Evolutionary conservation across 2,113 vertebrate species (phyloP).

Genomic region (Electrona antarctica): DNA sequence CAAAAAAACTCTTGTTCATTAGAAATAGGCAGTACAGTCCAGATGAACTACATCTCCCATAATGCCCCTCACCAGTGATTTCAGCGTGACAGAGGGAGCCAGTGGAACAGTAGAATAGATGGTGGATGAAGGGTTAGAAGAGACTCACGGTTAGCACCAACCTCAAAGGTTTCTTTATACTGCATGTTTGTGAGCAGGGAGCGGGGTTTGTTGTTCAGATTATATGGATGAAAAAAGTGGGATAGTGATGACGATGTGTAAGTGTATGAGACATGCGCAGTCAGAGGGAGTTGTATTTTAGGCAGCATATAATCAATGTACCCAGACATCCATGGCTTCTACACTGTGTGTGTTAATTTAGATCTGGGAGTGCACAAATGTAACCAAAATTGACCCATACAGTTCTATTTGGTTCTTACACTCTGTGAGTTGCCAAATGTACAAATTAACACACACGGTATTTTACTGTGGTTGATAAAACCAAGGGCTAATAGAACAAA

Average conservation of each 20-base stretch:
- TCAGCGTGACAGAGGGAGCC: slow-evolving; percentile 15
- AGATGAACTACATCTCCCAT: slow-evolving; percentile 12
- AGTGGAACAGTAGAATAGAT: slow-evolving; percentile 21
- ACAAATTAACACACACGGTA: too few species aligned
- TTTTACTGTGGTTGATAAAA: too few species aligned
- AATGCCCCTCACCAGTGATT: slow-evolving; percentile 13
- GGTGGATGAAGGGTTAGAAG: slow-evolving; percentile 35
- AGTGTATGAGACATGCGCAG: slow-evolving; percentile 20
- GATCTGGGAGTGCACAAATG: too few species aligned
- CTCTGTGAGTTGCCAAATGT: too few species aligned
- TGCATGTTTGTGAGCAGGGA: slow-evolving; percentile 39
- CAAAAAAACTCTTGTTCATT: slow-evolving; percentile 40
- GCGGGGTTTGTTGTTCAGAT: not conserved
- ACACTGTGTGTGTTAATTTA: not conserved
- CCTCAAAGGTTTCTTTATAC: slow-evolving; percentile 30
- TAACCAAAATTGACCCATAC: too few species aligned
- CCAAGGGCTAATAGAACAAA: too few species aligned
- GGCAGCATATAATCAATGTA: slow-evolving; percentile 15
- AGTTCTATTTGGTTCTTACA: too few species aligned
- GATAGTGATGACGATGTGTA: slow-evolving; percentile 18
- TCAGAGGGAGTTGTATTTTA: slow-evolving; percentile 3
- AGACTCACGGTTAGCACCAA: slow-evolving; percentile 68
- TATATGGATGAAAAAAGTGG: not conserved
- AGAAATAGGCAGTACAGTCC: slow-evolving; percentile 41
- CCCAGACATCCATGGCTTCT: slow-evolving; percentile 19